Percentiles rank a stretch among this genome's conserved stretches.
Conservation (phyloP, 1,140 invertebrate species). For the Sycobia sp. region DNA sequence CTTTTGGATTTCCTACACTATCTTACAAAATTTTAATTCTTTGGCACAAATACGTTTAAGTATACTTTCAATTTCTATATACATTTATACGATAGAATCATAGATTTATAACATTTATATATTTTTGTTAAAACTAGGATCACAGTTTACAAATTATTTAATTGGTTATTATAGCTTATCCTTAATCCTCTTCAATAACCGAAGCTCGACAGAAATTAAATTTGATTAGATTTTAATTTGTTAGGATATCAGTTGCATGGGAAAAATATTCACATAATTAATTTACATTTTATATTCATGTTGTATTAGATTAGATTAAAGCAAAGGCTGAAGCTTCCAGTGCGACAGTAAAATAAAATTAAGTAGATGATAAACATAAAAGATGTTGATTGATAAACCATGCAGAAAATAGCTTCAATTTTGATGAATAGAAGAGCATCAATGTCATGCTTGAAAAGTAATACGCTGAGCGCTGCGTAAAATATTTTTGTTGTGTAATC, state of each 20-base stretch:
- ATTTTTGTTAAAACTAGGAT: slow-evolving; percentile 5
- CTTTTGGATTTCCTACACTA: slow-evolving; percentile 1
- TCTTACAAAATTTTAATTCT: background rate
- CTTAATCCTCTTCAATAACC: slow-evolving; percentile 21
- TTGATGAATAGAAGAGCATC: too few species aligned
- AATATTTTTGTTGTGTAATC: too few species aligned
- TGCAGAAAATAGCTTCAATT: background rate
- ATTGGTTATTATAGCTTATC: slow-evolving; percentile 19
- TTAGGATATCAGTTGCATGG: background rate
- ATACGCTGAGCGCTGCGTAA: background rate
- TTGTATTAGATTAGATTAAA: slow-evolving; percentile 17
- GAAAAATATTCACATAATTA: slow-evolving; percentile 16
- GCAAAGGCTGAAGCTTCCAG: slow-evolving; percentile 35
- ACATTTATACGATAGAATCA: too few species aligned
- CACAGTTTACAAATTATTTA: background rate
- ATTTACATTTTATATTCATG: background rate
- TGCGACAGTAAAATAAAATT: slow-evolving; percentile 14
- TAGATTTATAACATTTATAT: slow-evolving; percentile 7
- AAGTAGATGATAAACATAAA: slow-evolving; percentile 10
- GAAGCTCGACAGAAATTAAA: slow-evolving; percentile 29
- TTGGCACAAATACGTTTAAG: too few species aligned
- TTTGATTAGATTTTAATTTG: slow-evolving; percentile 12
- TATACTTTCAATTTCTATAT: too few species aligned
- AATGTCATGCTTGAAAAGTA: slow-evolving; percentile 10
- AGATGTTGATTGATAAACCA: background rate